phyloP scores from a whole-genome alignment of 2,888 invertebrate species.

The Ormyrus labotus region DNA sequence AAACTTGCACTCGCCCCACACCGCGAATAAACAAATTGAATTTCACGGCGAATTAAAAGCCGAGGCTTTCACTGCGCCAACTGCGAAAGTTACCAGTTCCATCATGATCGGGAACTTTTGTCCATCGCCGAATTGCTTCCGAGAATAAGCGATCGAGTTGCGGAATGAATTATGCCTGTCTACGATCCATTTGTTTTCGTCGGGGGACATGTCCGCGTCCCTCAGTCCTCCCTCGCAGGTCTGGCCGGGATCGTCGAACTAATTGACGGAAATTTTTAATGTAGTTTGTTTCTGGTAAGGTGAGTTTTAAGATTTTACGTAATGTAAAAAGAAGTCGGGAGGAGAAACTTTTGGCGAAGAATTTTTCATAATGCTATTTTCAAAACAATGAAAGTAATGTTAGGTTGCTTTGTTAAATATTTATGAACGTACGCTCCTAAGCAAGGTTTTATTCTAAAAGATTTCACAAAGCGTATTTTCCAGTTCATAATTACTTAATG shows the following conservation, averaged over 20 bases:
- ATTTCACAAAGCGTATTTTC: not conserved
- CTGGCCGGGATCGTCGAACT: constrained; percentile 61
- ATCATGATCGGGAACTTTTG: constrained; percentile 70
- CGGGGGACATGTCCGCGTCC: constrained; percentile 63
- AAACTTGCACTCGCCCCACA: not conserved
- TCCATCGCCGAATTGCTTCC: constrained; percentile 67
- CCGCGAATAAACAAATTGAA: constrained; percentile 17
- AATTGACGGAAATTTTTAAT: constrained; percentile 1
- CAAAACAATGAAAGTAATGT: not conserved
- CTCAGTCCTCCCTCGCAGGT: constrained; percentile 60
- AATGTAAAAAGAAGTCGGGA: not conserved
- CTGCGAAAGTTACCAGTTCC: constrained; percentile 62
- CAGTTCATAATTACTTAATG: not conserved
- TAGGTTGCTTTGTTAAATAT: not conserved
- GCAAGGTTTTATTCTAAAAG: not conserved
- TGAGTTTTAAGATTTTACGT: not conserved
- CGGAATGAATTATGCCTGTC: constrained; percentile 75
- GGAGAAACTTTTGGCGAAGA: not conserved
- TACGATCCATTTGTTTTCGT: constrained; percentile 72
- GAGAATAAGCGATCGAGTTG: constrained; percentile 71
- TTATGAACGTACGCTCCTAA: no score
- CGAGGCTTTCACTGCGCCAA: not conserved
- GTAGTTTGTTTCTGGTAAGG: not conserved
- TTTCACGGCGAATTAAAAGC: constrained; percentile 25
- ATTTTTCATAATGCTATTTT: not conserved